Percentiles rank a stretch among this genome's conserved stretches.
These are phyloP conservation scores for Lagodon rhomboides DNA, from an alignment of 2,797 vertebrate genomes.

Conservation along the genomic window DNA sequence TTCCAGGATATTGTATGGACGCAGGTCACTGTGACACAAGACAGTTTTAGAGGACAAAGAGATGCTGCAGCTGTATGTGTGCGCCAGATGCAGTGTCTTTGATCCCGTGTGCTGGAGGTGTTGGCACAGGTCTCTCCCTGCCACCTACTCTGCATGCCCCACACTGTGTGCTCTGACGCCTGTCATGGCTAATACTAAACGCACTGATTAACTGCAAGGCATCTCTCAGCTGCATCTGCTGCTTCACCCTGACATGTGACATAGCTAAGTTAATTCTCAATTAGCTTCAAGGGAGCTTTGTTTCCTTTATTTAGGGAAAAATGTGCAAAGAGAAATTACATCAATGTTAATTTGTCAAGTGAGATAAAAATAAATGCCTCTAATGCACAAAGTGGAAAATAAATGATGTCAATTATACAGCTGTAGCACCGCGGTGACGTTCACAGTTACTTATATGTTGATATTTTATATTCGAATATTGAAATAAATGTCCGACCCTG, in stretches of 20 bases:
- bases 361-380: conserved; percentile 18
- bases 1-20: background rate
- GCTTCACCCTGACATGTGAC: conserved; percentile 8
- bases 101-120: conserved; percentile 76
- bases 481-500: conserved; percentile 3
- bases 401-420: background rate
- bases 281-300: conserved; percentile 17
- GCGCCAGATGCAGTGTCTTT: conserved; percentile 75
- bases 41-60: conserved; percentile 36
- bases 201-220: conserved; percentile 56
- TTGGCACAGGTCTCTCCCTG: conserved; percentile 69
- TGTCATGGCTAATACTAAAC: conserved; percentile 43
- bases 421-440: conserved; percentile 8
- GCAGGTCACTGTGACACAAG: conserved; percentile 3
- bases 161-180: conserved; percentile 56
- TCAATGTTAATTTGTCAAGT: conserved; percentile 23
- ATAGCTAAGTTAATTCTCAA: conserved; percentile 29
- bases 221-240: conserved; percentile 32
- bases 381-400: background rate
- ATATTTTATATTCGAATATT: background rate
- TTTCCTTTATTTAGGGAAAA: conserved; percentile 31
- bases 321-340: conserved; percentile 9
- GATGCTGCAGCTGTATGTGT: conserved; percentile 40
- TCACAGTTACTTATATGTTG: conserved; percentile 1
- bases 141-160: conserved; percentile 76